Conservation (phyloP, 2,113 vertebrate species). For the Tapirus terrestris region DNA sequence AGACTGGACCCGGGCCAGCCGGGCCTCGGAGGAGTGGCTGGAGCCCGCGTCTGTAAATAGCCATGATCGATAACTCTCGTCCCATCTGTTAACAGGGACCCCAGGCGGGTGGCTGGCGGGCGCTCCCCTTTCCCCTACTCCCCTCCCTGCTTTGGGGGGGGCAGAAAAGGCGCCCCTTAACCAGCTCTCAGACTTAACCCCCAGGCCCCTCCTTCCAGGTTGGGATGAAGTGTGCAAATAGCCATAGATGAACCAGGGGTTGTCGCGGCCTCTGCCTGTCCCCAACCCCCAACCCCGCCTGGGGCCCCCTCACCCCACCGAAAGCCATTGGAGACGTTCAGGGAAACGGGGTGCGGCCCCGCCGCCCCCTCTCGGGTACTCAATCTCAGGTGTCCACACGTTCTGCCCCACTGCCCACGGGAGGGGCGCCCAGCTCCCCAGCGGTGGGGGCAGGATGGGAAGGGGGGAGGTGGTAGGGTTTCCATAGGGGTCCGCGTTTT, state of each 20-base stretch:
- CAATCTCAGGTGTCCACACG: conserved; percentile 78
- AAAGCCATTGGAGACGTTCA: conserved; percentile 81
- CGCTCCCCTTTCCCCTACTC: neutral
- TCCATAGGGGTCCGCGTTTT: neutral
- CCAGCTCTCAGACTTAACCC: neutral
- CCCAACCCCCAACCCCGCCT: neutral
- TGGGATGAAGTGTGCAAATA: conserved; percentile 58
- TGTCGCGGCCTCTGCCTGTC: neutral
- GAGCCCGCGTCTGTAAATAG: conserved; percentile 65
- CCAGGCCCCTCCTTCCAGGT: neutral
- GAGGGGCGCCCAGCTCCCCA: neutral
- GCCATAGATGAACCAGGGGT: conserved; percentile 68
- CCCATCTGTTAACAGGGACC: conserved; percentile 16
- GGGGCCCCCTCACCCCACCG: conserved; percentile 41
- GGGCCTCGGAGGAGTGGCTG: neutral
- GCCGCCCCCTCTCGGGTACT: conserved; percentile 70
- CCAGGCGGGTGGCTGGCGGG: neutral
- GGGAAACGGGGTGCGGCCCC: conserved; percentile 66
- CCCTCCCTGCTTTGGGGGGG: neutral
- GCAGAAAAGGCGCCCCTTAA: neutral
- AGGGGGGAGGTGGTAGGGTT: neutral
- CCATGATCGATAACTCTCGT: conserved; percentile 47
- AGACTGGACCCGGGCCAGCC: neutral
- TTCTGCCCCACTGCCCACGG: neutral
- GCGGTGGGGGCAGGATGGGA: neutral